Base-by-base conservation (phyloP, 2,888 invertebrate genomes). In the Drosophila kanekoi region DNA sequence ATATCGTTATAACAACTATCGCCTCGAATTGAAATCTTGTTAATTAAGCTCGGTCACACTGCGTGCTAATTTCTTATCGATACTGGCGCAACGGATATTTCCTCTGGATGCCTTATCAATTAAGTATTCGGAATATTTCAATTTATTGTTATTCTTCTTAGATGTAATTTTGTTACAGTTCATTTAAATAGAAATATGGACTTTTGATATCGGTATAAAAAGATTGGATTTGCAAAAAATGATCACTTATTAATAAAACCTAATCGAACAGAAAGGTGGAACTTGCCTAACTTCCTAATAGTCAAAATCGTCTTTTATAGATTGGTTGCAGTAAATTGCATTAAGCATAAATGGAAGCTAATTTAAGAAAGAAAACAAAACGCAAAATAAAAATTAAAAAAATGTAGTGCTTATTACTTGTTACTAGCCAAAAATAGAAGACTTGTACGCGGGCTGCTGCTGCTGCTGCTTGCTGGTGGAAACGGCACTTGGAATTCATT, bases 231-330 rank as follows among this genome's bases (percentile, higher is more conserved):
- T 54, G 40, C 49, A 70, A 68, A 43, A 48, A 45, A 28, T 23
- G 41, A 33, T 57, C 41, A 62, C 43, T 47, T 53, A 60, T 59
- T 52, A 57, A 40, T 47, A 59, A 57, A 81, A 63, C 67, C 67
- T 85, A 85, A 32, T 43, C 79, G 62, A 84, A 81, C 62, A 77
- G 67, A 84, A 49, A 84, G 57, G 58, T 74, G 71, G 71, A 85
- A 79, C 79, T 70, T 53, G 67, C 44, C 56, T 70, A 81, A 74
- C 49, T 72, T 67, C 49, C 66, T 59, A 45, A 43, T 41, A 51
- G 53, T 64, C 32, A 62, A 57, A 62, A 62, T 70, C 59, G 83
- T 82, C 87, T 82, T 82, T 83, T 88, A 54, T 64, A 51, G 35
- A 58, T 64, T 53, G 53, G 61, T 70, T 41, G 56, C 47, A 53